These are phyloP conservation scores for Cantharis rustica DNA, from an alignment of 2,888 invertebrate species.

Conservation along the genomic window DNA sequence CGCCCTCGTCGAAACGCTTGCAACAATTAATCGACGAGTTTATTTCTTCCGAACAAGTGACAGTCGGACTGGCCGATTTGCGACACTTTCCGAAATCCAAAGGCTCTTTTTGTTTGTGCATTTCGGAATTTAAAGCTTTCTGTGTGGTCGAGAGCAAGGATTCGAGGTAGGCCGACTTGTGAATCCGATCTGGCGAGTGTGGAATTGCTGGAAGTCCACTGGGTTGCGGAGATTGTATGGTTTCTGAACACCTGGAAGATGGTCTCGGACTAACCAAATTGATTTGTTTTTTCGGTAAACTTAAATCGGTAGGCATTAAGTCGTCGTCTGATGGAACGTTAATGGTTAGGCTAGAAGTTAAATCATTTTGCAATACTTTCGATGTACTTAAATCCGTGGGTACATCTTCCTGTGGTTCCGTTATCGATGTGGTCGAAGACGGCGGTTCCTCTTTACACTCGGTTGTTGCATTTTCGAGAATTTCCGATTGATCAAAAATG, in stretches of 20 bases:
- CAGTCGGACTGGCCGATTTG: constrained; percentile 73
- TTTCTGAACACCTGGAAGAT: constrained; percentile 71
- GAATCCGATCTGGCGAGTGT: constrained; percentile 67
- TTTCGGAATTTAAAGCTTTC: constrained; percentile 62
- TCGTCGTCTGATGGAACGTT: constrained; percentile 48
- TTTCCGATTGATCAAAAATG: neutral
- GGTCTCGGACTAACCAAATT: constrained; percentile 59
- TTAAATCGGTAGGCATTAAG: constrained; percentile 63
- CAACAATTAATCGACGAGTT: constrained; percentile 57
- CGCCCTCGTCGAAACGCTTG: constrained; percentile 5
- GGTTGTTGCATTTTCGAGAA: neutral
- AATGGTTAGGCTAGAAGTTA: constrained; percentile 13
- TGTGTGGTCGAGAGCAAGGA: constrained; percentile 64
- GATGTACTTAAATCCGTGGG: constrained; percentile 48
- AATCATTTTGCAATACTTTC: constrained; percentile 14
- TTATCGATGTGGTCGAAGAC: neutral
- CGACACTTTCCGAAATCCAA: constrained; percentile 70
- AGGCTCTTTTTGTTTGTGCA: constrained; percentile 65
- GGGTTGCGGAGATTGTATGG: constrained; percentile 74
- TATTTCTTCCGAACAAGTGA: constrained; percentile 75
- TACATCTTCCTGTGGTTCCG: constrained; percentile 21
- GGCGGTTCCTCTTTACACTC: neutral
- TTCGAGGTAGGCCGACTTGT: constrained; percentile 66
- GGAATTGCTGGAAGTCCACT: constrained; percentile 74
- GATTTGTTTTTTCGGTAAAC: constrained; percentile 58